Evolutionary conservation across 2,797 vertebrate genomes (phyloP).

Genomic region (Tadarida brasiliensis): DNA sequence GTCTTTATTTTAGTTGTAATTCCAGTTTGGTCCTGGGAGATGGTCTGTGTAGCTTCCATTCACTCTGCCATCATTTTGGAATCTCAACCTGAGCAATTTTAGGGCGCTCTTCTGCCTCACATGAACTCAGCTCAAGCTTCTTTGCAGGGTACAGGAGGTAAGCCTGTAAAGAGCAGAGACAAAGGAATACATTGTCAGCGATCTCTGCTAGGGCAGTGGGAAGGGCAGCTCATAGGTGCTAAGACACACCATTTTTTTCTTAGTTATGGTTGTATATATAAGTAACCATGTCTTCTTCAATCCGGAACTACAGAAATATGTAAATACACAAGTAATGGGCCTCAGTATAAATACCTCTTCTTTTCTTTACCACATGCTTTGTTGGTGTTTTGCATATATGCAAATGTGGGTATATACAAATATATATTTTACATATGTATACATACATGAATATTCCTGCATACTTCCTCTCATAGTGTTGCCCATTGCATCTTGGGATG

Average conservation of each 20-base stretch:
- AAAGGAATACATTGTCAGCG: neutral
- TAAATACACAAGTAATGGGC: neutral
- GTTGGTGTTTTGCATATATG: neutral
- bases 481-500: neutral
- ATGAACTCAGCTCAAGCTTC: neutral
- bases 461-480: neutral
- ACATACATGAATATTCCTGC: neutral
- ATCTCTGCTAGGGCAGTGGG: neutral
- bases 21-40: too few relatives aligned
- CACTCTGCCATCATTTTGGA: too few relatives aligned
- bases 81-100: neutral
- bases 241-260: neutral
- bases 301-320: slow-evolving; percentile 20
- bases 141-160: neutral
- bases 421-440: neutral
- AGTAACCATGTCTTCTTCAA: neutral
- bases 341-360: neutral
- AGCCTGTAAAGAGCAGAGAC: neutral
- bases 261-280: neutral
- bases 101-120: neutral
- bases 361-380: slow-evolving; percentile 16
- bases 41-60: too few relatives aligned
- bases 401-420: neutral
- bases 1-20: too few relatives aligned
- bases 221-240: neutral